A percentile compares a stretch with the other conserved stretches of the same genome.
phyloP scores from a whole-genome alignment of 2,888 invertebrate species.

The Anoplius nigerrimus region DNA sequence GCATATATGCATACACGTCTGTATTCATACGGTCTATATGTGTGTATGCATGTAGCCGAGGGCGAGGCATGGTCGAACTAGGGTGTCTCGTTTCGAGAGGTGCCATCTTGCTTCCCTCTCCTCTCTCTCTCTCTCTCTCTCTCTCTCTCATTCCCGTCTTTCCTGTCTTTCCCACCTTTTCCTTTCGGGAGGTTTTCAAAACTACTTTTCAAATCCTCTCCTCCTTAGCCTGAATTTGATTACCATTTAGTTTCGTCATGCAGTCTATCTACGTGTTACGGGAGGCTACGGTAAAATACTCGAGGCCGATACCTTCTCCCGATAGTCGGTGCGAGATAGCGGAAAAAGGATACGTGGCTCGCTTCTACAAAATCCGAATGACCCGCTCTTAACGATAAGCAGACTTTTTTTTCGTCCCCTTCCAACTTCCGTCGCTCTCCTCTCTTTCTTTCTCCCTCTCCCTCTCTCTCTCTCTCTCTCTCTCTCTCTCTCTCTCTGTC shows the following conservation, averaged over 20 bases:
- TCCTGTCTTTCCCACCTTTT: too few relatives aligned
- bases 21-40: too few relatives aligned
- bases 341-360: not conserved
- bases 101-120: too few relatives aligned
- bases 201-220: too few relatives aligned
- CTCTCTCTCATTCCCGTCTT: too few relatives aligned
- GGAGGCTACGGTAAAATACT: not conserved
- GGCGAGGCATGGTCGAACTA: conserved; percentile 43
- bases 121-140: too few relatives aligned
- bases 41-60: conserved; percentile 19
- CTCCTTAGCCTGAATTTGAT: too few relatives aligned
- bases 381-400: conserved; percentile 30
- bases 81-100: not conserved
- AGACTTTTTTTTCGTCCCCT: conserved; percentile 5
- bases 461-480: conserved; percentile 9
- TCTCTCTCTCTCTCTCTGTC: conserved; percentile 2
- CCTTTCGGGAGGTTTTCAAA: too few relatives aligned
- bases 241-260: too few relatives aligned
- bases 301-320: not conserved
- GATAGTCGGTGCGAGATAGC: not conserved
- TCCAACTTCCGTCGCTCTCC: conserved; percentile 4
- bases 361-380: conserved; percentile 9
- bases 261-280: conserved; percentile 20
- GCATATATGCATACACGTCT: not conserved
- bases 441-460: not conserved